A percentile compares a stretch with the other conserved stretches of the same genome.
These are phyloP conservation scores for Grallaria varia DNA, from an alignment of 2,113 vertebrate genomes.

Conservation along the genomic window DNA sequence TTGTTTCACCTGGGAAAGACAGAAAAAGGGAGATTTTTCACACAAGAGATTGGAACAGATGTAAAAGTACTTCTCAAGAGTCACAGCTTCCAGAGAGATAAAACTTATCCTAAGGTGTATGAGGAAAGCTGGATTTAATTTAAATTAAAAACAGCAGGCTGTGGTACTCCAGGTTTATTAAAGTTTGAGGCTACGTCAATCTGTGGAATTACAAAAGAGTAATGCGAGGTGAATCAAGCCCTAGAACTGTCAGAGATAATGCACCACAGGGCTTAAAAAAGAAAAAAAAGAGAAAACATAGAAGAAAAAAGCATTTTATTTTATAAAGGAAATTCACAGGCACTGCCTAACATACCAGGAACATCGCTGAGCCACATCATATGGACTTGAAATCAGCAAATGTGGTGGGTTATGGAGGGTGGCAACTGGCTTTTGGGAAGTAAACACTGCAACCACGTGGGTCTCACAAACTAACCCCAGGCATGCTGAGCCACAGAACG, in stretches of 20 bases:
- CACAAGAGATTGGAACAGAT: neutral
- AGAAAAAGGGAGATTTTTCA: neutral
- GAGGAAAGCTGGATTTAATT: neutral
- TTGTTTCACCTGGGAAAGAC: constrained; percentile 68
- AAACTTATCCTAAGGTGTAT: neutral
- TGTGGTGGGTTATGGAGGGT: neutral
- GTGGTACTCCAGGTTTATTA: neutral
- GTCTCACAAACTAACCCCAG: neutral
- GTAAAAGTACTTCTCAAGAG: neutral
- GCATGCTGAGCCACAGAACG: neutral
- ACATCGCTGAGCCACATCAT: neutral
- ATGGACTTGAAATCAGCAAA: neutral
- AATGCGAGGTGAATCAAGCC: neutral
- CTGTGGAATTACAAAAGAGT: neutral
- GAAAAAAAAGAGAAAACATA: neutral
- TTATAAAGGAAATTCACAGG: neutral
- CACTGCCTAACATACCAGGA: neutral
- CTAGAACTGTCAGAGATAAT: neutral
- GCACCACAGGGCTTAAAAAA: neutral
- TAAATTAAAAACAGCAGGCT: neutral
- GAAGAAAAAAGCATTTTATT: neutral
- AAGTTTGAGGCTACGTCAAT: neutral
- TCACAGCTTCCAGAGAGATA: neutral
- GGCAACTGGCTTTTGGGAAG: neutral
- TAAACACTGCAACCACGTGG: neutral